Percentiles rank a stretch among this genome's conserved stretches.
Evolutionary conservation across 2,797 vertebrate genomes (phyloP).

Genomic region (Rhynchonycteris naso): DNA sequence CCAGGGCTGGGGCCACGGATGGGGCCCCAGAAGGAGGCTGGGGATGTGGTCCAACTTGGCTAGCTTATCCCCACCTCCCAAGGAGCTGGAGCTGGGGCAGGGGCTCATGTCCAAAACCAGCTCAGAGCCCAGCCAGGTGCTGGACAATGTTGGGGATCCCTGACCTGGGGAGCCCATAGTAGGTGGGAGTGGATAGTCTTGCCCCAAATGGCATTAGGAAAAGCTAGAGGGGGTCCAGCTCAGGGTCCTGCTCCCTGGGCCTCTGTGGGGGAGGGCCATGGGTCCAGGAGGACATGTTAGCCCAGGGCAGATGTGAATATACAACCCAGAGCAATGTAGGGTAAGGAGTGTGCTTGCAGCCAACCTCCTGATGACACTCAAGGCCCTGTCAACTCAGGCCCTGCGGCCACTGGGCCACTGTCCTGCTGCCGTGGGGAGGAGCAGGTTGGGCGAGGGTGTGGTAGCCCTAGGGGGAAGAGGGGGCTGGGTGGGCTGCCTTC

Average conservation of each 20-base stretch:
- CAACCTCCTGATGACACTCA: too few species aligned
- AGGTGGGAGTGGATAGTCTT: too few species aligned
- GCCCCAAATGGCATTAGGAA: not conserved
- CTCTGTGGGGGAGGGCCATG: not conserved
- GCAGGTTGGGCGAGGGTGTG: not conserved
- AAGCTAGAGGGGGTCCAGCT: not conserved
- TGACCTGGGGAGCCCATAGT: not conserved
- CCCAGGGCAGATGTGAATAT: accelerated
- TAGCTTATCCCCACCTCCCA: not conserved
- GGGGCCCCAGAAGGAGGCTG: not conserved
- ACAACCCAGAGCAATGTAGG: not conserved
- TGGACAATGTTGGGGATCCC: not conserved
- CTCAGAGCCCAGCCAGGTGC: not conserved
- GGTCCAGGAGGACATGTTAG: too few species aligned
- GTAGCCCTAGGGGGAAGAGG: too few species aligned
- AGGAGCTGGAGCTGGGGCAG: not conserved
- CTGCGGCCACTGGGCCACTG: accelerated
- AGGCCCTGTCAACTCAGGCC: not conserved
- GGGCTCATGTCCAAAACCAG: not conserved
- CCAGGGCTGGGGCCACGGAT: not conserved
- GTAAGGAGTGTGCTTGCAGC: accelerated
- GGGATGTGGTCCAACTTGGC: not conserved
- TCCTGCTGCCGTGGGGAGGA: not conserved
- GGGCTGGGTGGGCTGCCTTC: not conserved
- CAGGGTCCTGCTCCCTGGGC: not conserved